These are phyloP conservation scores for Parasteatoda tepidariorum DNA, from an alignment of 1,140 invertebrate species.

Conservation along the genomic window DNA sequence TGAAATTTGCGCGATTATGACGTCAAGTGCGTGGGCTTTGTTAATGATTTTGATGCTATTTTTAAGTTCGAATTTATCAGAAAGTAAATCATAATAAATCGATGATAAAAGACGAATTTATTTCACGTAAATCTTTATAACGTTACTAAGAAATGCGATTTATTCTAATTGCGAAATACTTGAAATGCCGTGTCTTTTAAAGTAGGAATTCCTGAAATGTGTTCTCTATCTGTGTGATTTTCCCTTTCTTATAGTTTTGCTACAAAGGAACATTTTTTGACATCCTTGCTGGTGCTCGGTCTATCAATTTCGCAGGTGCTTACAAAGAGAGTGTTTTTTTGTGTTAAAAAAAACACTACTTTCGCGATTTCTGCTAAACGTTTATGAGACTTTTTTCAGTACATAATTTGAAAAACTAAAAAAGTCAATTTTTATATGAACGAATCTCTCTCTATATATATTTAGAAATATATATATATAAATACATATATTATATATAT, in stretches of 20 bases:
- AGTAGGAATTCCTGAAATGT: conserved; percentile 36
- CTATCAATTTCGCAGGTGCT: conserved; percentile 54
- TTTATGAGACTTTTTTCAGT: conserved; percentile 59
- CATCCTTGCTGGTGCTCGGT: conserved; percentile 56
- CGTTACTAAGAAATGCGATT: too few relatives aligned
- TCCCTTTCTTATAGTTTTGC: conserved; percentile 57
- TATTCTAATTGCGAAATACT: too few relatives aligned
- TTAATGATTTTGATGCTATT: too few relatives aligned
- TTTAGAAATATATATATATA: conserved; percentile 57
- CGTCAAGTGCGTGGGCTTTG: too few relatives aligned
- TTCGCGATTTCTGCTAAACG: conserved; percentile 57
- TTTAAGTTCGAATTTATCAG: too few relatives aligned
- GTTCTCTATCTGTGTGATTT: conserved; percentile 55
- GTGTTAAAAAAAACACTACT: neutral
- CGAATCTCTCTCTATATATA: conserved; percentile 60
- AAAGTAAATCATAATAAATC: too few relatives aligned
- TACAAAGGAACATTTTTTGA: conserved; percentile 55
- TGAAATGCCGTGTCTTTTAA: neutral
- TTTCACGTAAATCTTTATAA: too few relatives aligned
- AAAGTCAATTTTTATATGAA: conserved; percentile 61
- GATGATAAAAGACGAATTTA: too few relatives aligned
- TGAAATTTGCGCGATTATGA: too few relatives aligned
- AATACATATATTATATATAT: conserved; percentile 57
- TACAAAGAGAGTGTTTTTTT: neutral
- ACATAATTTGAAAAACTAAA: conserved; percentile 55